Evolutionary conservation across 1,140 invertebrate species (phyloP), one percentile per base, ranked within the genome.

Genomic region (Aphelinus atriplicis): DNA sequence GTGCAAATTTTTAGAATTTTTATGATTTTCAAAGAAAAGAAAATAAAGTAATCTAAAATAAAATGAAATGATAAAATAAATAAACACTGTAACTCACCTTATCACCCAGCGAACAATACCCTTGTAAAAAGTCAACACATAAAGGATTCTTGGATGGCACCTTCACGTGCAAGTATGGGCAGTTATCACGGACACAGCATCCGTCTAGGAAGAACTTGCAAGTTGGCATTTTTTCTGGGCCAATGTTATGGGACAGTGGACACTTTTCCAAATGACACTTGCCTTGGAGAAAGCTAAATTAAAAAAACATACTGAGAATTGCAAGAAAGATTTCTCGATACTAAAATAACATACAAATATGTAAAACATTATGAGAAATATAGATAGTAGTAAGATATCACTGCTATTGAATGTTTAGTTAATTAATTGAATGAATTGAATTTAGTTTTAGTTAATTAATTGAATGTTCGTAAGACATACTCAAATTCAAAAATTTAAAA

Each of bases 111-210:
- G 91, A 87, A 87, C 96, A 98, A 83, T 93, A 97, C 9, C 96
- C 96, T 84, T 92, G 91, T 10, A 96, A 79, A 89, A 98, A 98
- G 77, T 94, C 91, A 75, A 88, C 84, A 81, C 96, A 98, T 45
- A 97, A 89, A 73, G 93, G 91, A 47, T 94, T 93, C 78, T 93
- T 93, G 62, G 91, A 89, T 82, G 90, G 95, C 42, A 97, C 91
- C 87, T 96, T 96, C 1, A 97, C 94, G 86, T 98, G 96, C 2
- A 94, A 87, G 86, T 97, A 98, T 0, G 94, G 94, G 83, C 97
- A 98, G 67, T 90, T 83, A 61, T 93, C 92, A 75, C 92, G 91
- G 10, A 89, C 90, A 85, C 97, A 98, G 42, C 91, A 90, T 2
- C 95, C 95, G 80, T 93, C 91, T 63, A 97, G 88, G 86, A 94